These are phyloP conservation scores for Malurus elegans DNA, from an alignment of 2,113 vertebrate species.

Conservation along the genomic window DNA sequence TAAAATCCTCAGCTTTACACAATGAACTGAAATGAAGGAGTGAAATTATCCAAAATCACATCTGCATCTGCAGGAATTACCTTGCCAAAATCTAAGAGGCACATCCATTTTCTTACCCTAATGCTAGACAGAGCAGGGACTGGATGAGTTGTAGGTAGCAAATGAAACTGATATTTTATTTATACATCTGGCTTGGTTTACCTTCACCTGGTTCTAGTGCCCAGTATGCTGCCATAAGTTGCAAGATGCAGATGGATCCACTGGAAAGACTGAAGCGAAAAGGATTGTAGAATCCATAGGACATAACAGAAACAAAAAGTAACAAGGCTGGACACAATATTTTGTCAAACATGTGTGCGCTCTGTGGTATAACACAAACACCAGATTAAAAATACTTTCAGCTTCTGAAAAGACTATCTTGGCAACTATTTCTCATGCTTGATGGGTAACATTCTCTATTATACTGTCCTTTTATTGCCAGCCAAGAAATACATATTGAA, in stretches of 20 bases:
- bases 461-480: not conserved
- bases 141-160: not conserved
- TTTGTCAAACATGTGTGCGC: rapidly evolving
- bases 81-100: not conserved
- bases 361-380: not conserved
- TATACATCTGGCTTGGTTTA: not conserved
- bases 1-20: not conserved
- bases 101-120: not conserved
- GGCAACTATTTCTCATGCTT: not conserved
- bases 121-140: not conserved
- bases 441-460: not conserved
- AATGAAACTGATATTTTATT: not conserved
- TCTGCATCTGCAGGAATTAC: not conserved
- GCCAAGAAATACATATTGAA: not conserved
- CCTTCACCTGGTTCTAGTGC: not conserved
- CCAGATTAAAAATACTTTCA: not conserved
- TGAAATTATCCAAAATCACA: not conserved
- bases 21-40: not conserved
- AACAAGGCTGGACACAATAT: not conserved
- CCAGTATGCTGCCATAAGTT: rapidly evolving
- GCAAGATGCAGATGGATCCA: not conserved
- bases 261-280: not conserved
- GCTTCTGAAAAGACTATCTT: not conserved
- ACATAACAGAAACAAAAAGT: not conserved
- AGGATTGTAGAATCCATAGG: not conserved